phyloP scores from a whole-genome alignment of 2,888 invertebrate genomes.

The Drosophila nigricruria region DNA sequence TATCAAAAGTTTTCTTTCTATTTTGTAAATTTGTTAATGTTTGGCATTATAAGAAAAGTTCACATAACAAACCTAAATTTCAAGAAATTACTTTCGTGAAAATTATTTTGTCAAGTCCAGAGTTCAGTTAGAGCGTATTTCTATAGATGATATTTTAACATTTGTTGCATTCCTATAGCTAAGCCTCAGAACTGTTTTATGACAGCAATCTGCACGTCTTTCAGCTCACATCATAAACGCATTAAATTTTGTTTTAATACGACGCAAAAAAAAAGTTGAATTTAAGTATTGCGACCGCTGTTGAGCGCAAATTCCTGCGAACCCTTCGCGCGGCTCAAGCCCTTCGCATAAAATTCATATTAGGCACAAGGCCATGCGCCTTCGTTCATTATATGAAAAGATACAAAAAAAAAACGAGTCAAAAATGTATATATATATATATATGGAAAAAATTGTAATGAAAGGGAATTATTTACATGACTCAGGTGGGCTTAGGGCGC shows the following conservation, averaged over 20 bases:
- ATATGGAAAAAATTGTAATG: slow-evolving; percentile 54
- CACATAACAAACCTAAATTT: slow-evolving; percentile 2
- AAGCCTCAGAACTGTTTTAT: background rate
- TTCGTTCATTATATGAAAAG: slow-evolving; percentile 46
- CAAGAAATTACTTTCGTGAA: background rate
- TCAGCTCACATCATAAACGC: slow-evolving; percentile 43
- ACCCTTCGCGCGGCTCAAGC: slow-evolving; percentile 38
- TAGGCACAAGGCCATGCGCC: slow-evolving; percentile 70
- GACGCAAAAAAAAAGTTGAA: slow-evolving; percentile 18
- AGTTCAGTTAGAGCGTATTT: background rate
- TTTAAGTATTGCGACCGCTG: slow-evolving; percentile 52
- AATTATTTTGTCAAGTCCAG: background rate
- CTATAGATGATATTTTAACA: background rate
- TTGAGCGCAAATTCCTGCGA: slow-evolving; percentile 20
- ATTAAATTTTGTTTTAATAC: slow-evolving; percentile 63
- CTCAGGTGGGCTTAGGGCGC: slow-evolving; percentile 38
- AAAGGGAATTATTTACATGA: slow-evolving; percentile 76
- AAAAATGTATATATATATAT: slow-evolving; percentile 20
- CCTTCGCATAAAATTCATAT: slow-evolving; percentile 75
- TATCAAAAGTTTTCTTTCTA: slow-evolving; percentile 32
- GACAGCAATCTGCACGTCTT: slow-evolving; percentile 10
- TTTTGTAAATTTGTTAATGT: slow-evolving; percentile 40
- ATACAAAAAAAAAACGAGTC: slow-evolving; percentile 47
- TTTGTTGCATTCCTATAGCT: background rate
- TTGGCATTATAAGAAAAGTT: slow-evolving; percentile 40